Evolutionary conservation across 2,888 invertebrate genomes (phyloP), one percentile per base, ranked within the genome.

Genomic region (Lysandra bellargus): DNA sequence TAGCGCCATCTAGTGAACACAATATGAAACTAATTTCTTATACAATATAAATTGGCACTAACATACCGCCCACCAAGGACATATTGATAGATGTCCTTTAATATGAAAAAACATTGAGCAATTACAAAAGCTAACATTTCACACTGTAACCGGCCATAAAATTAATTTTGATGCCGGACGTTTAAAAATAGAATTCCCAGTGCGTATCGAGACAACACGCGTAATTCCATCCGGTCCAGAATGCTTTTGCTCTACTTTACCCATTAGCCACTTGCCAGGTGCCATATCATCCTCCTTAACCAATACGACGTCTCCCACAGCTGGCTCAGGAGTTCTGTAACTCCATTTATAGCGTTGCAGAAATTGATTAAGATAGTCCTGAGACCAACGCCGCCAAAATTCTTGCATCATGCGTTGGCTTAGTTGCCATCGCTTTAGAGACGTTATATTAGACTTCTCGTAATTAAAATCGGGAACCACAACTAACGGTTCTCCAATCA

Each of bases 401-500:
- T 77, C 17, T 17, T 60, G 77, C 53, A 60, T 37, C 60, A 77
- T 57, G 12, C 37, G 57, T 57, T 60, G 57, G 60, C 17, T 53
- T 40, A 75, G 17, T 64, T 78, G 78, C 80, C 79, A 76, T 23
- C 78, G 75, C 30, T 57, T 57, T 4, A 80, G n/a, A 44, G n/a
- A n/a, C n/a, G 60, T 60, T 60, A 60, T n/a, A 60, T 60, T 60
- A 60, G 60, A 60, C n/a, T 17, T 60, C 6, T 60, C 60, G 4
- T 60, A 60, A 60, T 60, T 60, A 4, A n/a, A 60, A 30, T 83
- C 82, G 7, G 82, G 81, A 23, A 79, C 69, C 5, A 80, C 60
- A 14, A 83, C 64, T n/a, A 82, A 75, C 9, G 83, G 81, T 75
- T 82, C 81, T 33, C 82, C 81, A 53, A 83, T 53, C 17, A 83